Conservation (phyloP, 2,888 invertebrate genomes). For the Steinernema scapterisci region DNA sequence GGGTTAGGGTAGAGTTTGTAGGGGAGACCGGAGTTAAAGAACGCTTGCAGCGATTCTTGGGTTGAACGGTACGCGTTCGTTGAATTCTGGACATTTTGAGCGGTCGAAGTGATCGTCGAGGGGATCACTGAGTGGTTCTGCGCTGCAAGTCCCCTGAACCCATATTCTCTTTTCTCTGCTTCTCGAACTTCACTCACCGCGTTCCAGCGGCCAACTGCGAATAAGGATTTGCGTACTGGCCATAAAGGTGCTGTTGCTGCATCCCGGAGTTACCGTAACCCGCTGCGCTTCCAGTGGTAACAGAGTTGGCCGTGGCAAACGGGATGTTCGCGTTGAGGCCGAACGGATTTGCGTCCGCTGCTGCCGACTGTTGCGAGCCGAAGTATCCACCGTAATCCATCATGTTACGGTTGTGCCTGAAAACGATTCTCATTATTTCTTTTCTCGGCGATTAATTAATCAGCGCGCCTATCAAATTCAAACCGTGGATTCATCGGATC, state of each 20-base stretch:
- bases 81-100: conserved; percentile 20
- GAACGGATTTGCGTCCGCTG: conserved; percentile 33
- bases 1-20: conserved; percentile 64
- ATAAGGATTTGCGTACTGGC: conserved; percentile 51
- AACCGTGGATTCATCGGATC: conserved; percentile 1
- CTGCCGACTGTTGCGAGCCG: conserved; percentile 17
- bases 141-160: conserved; percentile 31
- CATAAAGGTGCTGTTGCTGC: conserved; percentile 43
- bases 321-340: conserved; percentile 34
- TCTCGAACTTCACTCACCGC: conserved; percentile 1
- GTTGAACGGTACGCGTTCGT: conserved; percentile 40
- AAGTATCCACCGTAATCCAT: conserved; percentile 57
- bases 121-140: conserved; percentile 31
- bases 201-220: conserved; percentile 35
- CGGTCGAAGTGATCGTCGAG: conserved; percentile 23
- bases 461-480: conserved; percentile 6
- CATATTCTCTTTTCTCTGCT: background rate
- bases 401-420: conserved; percentile 22
- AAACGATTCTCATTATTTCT: background rate
- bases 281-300: background rate
- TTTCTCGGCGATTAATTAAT: conserved; percentile 2
- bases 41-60: conserved; percentile 60
- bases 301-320: conserved; percentile 16
- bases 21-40: conserved; percentile 63
- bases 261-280: conserved; percentile 9